Conservation (phyloP, 2,797 vertebrate species). For the Trachurus trachurus region DNA sequence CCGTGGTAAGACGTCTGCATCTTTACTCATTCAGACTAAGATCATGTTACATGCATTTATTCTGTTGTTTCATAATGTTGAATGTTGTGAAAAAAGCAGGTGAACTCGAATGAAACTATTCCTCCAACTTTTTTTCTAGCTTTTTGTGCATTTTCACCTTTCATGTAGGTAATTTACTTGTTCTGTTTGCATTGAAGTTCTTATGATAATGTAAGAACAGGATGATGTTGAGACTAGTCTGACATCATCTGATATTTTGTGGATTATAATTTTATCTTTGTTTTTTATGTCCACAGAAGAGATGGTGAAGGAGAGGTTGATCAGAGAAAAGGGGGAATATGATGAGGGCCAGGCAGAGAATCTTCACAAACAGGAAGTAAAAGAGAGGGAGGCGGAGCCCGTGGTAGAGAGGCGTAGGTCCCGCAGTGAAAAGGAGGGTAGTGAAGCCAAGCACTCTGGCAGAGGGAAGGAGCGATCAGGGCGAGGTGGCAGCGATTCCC, state of each 20-base stretch:
- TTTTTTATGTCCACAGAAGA: constrained; percentile 86
- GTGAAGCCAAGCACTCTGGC: constrained; percentile 89
- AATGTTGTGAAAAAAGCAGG: neutral
- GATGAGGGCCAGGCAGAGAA: constrained; percentile 91
- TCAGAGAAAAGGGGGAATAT: constrained; percentile 93
- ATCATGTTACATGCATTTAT: neutral
- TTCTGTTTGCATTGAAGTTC: neutral
- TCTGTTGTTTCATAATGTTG: neutral
- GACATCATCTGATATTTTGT: neutral
- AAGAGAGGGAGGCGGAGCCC: constrained; percentile 91
- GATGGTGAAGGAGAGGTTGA: constrained; percentile 90
- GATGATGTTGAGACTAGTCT: neutral
- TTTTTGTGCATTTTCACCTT: too few relatives aligned
- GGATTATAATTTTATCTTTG: too few relatives aligned
- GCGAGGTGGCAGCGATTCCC: constrained; percentile 84
- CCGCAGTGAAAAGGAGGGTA: constrained; percentile 88
- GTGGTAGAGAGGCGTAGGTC: constrained; percentile 93
- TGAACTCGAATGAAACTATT: too few relatives aligned
- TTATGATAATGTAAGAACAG: neutral
- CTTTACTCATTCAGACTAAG: neutral
- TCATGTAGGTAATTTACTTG: neutral
- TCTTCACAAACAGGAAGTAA: constrained; percentile 90
- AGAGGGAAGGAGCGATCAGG: constrained; percentile 90
- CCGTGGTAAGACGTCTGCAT: constrained; percentile 71
- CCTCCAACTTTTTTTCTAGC: too few relatives aligned